These are phyloP conservation scores for Todiramphus saurophagus DNA, from an alignment of 2,113 vertebrate genomes.

Conservation along the genomic window DNA sequence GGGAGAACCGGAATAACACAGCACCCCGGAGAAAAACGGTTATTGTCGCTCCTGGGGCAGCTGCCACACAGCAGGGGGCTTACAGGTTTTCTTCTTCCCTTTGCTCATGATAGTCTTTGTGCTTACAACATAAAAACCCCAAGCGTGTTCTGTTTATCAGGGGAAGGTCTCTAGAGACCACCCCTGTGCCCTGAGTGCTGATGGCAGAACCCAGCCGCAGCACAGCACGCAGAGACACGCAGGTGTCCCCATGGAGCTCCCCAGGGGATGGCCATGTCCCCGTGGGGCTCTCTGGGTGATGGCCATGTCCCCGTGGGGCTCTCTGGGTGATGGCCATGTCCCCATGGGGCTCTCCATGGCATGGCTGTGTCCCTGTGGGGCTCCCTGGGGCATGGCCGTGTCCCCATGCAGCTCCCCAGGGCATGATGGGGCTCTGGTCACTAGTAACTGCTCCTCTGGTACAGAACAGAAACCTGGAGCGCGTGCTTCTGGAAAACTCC, in stretches of 20 bases:
- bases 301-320: no score
- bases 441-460: accelerated
- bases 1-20: background rate
- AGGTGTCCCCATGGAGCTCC: background rate
- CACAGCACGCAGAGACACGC: accelerated
- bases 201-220: background rate
- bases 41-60: background rate
- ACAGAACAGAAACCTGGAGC: background rate
- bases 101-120: background rate
- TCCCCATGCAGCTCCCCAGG: no score
- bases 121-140: background rate
- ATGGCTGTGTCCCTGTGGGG: background rate
- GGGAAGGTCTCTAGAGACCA: background rate
- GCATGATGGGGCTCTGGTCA: no score
- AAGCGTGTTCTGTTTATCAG: accelerated
- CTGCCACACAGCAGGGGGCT: accelerated
- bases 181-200: background rate
- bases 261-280: no score
- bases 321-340: no score
- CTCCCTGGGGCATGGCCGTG: no score
- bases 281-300: no score
- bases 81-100: background rate
- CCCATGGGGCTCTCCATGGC: no score
- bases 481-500: accelerated
- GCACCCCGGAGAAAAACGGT: background rate